Evolutionary conservation across 2,888 invertebrate genomes (phyloP).

Genomic region (Idaea dimidiata): DNA sequence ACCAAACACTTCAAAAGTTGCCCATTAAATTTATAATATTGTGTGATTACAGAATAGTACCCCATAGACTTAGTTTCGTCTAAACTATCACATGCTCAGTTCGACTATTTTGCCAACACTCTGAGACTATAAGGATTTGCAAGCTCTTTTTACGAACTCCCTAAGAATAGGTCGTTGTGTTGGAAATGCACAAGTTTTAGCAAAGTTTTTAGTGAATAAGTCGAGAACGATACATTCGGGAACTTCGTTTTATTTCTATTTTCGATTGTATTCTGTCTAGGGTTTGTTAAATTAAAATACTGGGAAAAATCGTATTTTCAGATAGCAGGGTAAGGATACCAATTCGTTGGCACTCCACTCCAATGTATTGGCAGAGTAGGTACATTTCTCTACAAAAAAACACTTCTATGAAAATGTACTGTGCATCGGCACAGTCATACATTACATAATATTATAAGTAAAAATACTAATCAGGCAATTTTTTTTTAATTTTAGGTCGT

Average conservation of each 20-base stretch:
- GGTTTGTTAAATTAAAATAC: background rate
- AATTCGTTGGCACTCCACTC: no score
- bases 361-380: no score
- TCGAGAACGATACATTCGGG: conserved; percentile 13
- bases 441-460: no score
- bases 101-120: conserved; percentile 65
- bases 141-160: conserved; percentile 60
- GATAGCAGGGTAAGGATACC: no score
- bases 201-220: conserved; percentile 40
- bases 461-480: no score
- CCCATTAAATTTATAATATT: background rate
- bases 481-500: no score
- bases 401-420: no score
- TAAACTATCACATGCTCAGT: conserved; percentile 65
- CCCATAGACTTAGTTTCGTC: conserved; percentile 54
- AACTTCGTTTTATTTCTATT: conserved; percentile 19
- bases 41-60: background rate
- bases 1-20: no score
- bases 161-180: conserved; percentile 49
- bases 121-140: conserved; percentile 60
- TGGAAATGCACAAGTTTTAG: conserved; percentile 32
- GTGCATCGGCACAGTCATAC: no score
- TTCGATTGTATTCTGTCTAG: background rate
- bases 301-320: background rate
- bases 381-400: no score